Percentiles rank a stretch among this genome's conserved stretches.
Evolutionary conservation across 2,888 invertebrate genomes (phyloP).

Genomic region (Spodoptera exigua): DNA sequence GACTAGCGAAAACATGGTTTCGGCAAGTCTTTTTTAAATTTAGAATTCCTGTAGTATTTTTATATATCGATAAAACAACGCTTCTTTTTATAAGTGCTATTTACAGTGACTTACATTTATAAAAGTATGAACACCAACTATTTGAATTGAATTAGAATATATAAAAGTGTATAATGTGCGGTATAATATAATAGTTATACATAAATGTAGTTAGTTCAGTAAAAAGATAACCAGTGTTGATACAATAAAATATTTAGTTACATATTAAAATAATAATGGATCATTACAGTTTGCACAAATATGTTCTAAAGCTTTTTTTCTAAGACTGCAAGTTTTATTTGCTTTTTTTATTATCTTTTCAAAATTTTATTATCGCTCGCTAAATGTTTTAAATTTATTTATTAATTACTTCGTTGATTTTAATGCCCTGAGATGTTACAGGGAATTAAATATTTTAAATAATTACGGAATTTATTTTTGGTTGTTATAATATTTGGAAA

Average conservation of each 20-base stretch:
- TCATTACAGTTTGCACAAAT: slow-evolving; percentile 37
- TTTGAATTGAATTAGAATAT: slow-evolving; percentile 16
- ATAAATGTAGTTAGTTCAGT: slow-evolving; percentile 33
- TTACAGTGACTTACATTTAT: background rate
- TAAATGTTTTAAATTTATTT: background rate
- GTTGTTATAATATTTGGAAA: slow-evolving; percentile 12
- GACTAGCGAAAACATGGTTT: too few relatives aligned
- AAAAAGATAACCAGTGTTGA: slow-evolving; percentile 43
- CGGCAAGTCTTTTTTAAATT: too few relatives aligned
- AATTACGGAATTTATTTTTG: slow-evolving; percentile 2
- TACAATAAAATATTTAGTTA: slow-evolving; percentile 21
- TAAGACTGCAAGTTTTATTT: too few relatives aligned
- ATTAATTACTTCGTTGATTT: background rate
- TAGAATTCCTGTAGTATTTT: too few relatives aligned
- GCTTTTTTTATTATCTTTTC: background rate
- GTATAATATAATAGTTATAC: slow-evolving; percentile 8
- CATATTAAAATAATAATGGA: background rate
- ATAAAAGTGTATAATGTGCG: slow-evolving; percentile 10
- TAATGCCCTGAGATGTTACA: slow-evolving; percentile 21
- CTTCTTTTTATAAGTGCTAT: too few relatives aligned
- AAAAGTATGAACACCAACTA: slow-evolving; percentile 23
- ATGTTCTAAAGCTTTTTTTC: too few relatives aligned
- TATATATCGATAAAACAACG: too few relatives aligned
- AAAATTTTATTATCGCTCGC: slow-evolving; percentile 2
- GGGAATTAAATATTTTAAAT: slow-evolving; percentile 36